Evolutionary conservation across 2,797 vertebrate genomes (phyloP).

Genomic region (Menidia menidia): DNA sequence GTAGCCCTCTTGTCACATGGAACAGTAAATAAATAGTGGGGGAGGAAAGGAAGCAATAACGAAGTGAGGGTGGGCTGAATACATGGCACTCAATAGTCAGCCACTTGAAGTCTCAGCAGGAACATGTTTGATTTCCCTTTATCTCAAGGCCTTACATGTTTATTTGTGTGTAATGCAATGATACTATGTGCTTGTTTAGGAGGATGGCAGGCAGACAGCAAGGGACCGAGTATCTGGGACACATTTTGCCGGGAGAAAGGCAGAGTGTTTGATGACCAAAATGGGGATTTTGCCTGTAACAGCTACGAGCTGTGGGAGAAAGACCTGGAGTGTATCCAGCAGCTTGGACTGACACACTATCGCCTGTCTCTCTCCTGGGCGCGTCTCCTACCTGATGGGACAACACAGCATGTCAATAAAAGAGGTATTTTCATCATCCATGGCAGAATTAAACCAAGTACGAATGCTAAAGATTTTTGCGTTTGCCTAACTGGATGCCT

Average conservation of each 20-base stretch:
- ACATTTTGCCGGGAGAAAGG: slow-evolving; percentile 90
- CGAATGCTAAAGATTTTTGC: neutral
- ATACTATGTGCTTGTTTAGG: slow-evolving; percentile 79
- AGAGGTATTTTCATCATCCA: slow-evolving; percentile 81
- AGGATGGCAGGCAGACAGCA: slow-evolving; percentile 91
- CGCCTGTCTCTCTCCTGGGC: slow-evolving; percentile 96
- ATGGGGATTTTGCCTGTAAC: slow-evolving; percentile 92
- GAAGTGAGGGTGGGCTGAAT: neutral
- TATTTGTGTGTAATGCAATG: slow-evolving; percentile 22
- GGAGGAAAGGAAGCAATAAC: neutral
- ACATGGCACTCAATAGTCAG: neutral
- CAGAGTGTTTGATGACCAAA: slow-evolving; percentile 89
- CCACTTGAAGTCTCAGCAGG: slow-evolving; percentile 17
- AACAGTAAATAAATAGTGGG: too few relatives aligned
- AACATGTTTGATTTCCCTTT: slow-evolving; percentile 23
- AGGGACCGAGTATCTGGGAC: slow-evolving; percentile 92
- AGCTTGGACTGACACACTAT: slow-evolving; percentile 96
- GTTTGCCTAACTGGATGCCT: slow-evolving; percentile 2
- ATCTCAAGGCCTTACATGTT: slow-evolving; percentile 7
- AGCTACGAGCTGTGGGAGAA: slow-evolving; percentile 94
- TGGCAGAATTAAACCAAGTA: neutral
- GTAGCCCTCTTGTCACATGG: neutral
- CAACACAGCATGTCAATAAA: slow-evolving; percentile 89
- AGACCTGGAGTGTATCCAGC: slow-evolving; percentile 94
- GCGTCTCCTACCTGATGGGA: slow-evolving; percentile 95